Conservation (phyloP, 1,140 invertebrate genomes). For the Globodera ellingtonae region DNA sequence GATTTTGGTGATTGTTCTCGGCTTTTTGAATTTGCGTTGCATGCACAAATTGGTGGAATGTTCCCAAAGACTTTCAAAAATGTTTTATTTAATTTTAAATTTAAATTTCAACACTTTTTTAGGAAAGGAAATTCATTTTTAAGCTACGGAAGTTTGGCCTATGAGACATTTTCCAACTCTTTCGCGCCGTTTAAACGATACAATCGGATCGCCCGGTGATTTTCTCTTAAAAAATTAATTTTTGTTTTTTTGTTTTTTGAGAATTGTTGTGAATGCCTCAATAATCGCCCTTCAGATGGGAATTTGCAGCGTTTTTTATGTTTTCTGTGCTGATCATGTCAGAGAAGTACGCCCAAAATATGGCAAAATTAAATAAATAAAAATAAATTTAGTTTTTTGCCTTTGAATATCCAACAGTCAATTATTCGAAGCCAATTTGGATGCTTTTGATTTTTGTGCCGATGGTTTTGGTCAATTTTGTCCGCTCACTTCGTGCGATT, state of each 20-base stretch:
- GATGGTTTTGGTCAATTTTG: slow-evolving; percentile 44
- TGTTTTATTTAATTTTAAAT: slow-evolving; percentile 19
- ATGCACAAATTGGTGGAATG: slow-evolving; percentile 61
- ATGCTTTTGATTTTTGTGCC: slow-evolving; percentile 45
- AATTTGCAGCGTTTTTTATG: slow-evolving; percentile 62
- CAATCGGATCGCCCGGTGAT: slow-evolving; percentile 38
- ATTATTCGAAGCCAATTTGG: slow-evolving; percentile 35
- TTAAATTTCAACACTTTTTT: not conserved
- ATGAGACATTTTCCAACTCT: slow-evolving; percentile 51
- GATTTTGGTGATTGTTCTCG: slow-evolving; percentile 51
- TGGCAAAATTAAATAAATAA: not conserved
- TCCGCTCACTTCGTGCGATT: slow-evolving; percentile 40
- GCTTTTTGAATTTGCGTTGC: slow-evolving; percentile 54
- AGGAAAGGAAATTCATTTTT: slow-evolving; percentile 48
- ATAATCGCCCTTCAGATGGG: slow-evolving; percentile 54
- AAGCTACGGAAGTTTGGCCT: slow-evolving; percentile 57
- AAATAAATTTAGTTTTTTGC: slow-evolving; percentile 43
- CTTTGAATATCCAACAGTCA: slow-evolving; percentile 32
- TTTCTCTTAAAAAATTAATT: not conserved
- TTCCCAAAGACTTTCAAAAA: slow-evolving; percentile 54
- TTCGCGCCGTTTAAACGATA: slow-evolving; percentile 38
- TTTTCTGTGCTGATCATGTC: slow-evolving; percentile 54
- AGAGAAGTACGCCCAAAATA: slow-evolving; percentile 44
- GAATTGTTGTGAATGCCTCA: slow-evolving; percentile 36
- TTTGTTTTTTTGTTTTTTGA: slow-evolving; percentile 15